Base-by-base conservation (phyloP, 1,140 invertebrate species). In the Trachymyrmex cornetzi region DNA sequence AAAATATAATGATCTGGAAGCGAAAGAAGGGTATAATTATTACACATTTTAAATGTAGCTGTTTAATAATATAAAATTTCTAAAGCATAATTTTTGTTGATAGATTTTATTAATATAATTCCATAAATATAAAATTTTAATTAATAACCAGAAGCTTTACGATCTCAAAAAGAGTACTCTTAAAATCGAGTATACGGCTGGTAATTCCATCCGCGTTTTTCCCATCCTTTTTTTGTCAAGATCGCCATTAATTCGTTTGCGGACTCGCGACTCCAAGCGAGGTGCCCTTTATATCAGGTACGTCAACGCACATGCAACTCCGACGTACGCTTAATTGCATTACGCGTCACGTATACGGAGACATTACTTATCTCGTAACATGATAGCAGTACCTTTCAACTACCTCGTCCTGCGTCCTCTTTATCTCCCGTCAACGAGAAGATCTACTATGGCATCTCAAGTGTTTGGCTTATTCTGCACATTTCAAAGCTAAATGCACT, bases 301-400 rank as follows among this genome's bases (percentile, higher is more conserved):
- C 27, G 2, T 12, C 71, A 12, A 34, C 30, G 16, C 55, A 34
- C 30, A 30, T 77, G 34, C 55, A 77, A 19, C 6, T 75, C 30
- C 72, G 19, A 30, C 30, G 50, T 74, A 72, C 24, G 27, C 24
- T 12, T 77, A 61, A 44, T 19, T 77, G 34, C n/a, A 14, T 75
- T 75, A 59, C 30, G 30, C 34, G 30, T 75, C 69, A 44, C 55
- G n/a, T 27, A 66, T 30, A 48, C 19, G 38, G 44, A 64, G 19
- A 30, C 11, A 11, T 53, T 59, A 57, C 19, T 48, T 44, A 24
- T 74, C 16, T 48, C 38, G 38, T 63, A 63, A 77, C 24, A 34
- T 38, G 77, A 66, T 57, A 64, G 30, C 19, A 34, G 16, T 53
- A 67, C 27, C 61, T 80, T 79, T 66, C 38, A 50, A 66, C 77